phyloP scores from a whole-genome alignment of 30 jellyfish, hydroid and myxozoan species.

The Rhopilema esculentum region DNA sequence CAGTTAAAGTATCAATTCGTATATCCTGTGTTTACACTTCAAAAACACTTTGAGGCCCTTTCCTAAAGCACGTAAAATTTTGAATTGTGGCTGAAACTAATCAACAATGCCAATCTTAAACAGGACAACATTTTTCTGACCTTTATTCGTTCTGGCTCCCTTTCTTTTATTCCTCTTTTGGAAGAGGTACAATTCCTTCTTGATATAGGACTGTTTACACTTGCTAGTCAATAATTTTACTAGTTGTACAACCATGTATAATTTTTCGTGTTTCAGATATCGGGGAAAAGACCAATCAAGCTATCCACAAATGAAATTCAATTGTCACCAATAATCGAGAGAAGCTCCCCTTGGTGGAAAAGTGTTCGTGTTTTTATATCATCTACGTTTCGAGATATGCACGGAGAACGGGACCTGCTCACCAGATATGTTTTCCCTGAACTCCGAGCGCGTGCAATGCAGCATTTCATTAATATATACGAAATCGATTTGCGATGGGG shows the following conservation, averaged over 20 bases:
- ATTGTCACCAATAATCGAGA: conserved; percentile 43
- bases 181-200: no score
- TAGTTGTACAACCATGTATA: neutral
- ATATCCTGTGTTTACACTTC: no score
- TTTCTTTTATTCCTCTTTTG: neutral
- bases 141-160: neutral
- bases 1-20: no score
- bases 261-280: conserved; percentile 8
- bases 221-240: no score
- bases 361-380: conserved; percentile 92
- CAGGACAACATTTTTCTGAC: neutral
- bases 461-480: conserved; percentile 76
- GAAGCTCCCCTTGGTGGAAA: conserved; percentile 75
- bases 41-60: no score
- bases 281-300: conserved; percentile 13
- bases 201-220: no score
- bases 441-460: conserved; percentile 84
- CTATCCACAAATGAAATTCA: neutral
- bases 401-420: conserved; percentile 96
- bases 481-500: conserved; percentile 99
- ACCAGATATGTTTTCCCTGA: conserved; percentile 92
- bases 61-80: no score
- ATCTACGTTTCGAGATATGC: conserved; percentile 97
- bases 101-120: no score
- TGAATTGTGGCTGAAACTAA: no score